Conservation (phyloP, 2,797 vertebrate species). For the Catharus ustulatus region DNA sequence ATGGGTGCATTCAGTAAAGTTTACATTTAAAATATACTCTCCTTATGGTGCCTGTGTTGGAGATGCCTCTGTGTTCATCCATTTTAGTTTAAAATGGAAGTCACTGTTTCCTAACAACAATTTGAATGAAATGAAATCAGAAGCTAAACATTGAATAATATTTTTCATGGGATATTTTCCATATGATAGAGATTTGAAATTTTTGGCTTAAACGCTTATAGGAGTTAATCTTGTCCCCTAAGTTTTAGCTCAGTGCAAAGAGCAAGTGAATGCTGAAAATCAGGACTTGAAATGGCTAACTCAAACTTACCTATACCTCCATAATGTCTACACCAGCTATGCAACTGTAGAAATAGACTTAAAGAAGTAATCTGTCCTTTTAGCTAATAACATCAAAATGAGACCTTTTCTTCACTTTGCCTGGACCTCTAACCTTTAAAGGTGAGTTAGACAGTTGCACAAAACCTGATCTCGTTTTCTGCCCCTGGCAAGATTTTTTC, state of each 20-base stretch:
- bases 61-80: background rate
- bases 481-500: constrained; percentile 82
- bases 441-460: constrained; percentile 80
- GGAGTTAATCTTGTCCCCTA: background rate
- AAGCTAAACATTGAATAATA: background rate
- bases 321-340: constrained; percentile 60
- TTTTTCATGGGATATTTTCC: background rate
- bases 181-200: background rate
- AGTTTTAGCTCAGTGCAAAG: background rate
- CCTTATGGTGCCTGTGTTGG: background rate
- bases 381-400: constrained; percentile 80
- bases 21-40: background rate
- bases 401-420: constrained; percentile 78
- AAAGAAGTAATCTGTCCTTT: constrained; percentile 76
- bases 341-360: constrained; percentile 66
- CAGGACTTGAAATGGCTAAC: constrained; percentile 61
- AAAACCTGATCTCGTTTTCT: constrained; percentile 85
- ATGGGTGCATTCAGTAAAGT: background rate
- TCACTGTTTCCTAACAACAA: background rate
- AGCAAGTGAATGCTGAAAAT: constrained; percentile 47
- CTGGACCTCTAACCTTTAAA: constrained; percentile 83
- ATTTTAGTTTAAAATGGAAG: background rate
- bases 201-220: background rate
- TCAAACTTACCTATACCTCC: constrained; percentile 33
- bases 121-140: background rate